Base-by-base conservation (phyloP, 2,797 vertebrate species). In the Sebastes itinus region DNA sequence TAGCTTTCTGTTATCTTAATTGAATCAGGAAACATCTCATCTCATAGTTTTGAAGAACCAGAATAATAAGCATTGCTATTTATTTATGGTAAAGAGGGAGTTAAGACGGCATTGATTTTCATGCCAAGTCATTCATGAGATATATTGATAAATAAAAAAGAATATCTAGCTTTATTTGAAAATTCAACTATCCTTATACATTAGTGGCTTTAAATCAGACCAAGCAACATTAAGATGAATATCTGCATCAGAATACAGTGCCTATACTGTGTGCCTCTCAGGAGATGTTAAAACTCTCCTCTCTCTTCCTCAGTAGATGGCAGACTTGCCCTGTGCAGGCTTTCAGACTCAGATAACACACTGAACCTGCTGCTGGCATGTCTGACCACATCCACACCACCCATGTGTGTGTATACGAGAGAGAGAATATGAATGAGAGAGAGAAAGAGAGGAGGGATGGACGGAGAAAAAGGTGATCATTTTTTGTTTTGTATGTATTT, bases 301-400 rank as follows among this genome's bases (percentile, higher is more conserved):
- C 58, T 25, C 25, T 78, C 6, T 42, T 32, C 30, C 66, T 78
- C 93, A 87, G 81, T 83, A 94, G 94, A 90, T 92, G 94, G 93
- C 93, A 95, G 87, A 20, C 87, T 94, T 90, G 86, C 75, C 32
- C 90, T 65, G 72, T 60, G 77, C 67, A 83, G 77, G 2, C 32
- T 58, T 16, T 20, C 64, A 25, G 72, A 5, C 66, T 80, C n/a
- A 66, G 60, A 35, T 52, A 61, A 65, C 42, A 49, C 13, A 49
- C 7, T 27, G 42, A 78, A 67, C 54, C 65, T 25, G 27, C 85
- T 87, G 81, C 81, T 72, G 77, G 60, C 62, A 66, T 64, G 58
- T 77, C 80, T 30, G 76, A 63, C 30, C 66, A 42, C 49, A 79
- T 67, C 78, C 65, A 67, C 63, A 70, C 54, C 77, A 22, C 33